Conservation (phyloP, 1,140 invertebrate genomes). For the Leptopilina clavipes region DNA sequence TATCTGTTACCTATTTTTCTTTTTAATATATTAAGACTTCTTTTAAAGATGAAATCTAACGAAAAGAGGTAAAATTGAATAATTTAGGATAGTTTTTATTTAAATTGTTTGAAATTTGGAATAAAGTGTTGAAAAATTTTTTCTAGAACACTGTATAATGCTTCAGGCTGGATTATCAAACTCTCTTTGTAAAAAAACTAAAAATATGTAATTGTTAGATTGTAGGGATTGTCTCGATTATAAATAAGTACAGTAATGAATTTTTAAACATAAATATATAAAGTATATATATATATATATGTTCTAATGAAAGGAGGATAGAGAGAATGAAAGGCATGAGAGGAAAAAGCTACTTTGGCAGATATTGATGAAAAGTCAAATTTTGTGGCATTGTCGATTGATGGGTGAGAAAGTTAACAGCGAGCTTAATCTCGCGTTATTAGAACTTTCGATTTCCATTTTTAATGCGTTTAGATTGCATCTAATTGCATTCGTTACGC, state of each 20-base stretch:
- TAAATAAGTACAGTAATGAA: constrained; percentile 55
- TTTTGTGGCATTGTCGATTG: constrained; percentile 41
- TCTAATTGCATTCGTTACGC: constrained; percentile 38
- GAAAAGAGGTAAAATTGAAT: too few species aligned
- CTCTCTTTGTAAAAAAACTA: constrained; percentile 62
- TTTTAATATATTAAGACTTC: neutral
- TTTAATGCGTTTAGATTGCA: neutral
- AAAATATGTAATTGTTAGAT: constrained; percentile 64
- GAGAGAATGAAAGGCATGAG: constrained; percentile 46
- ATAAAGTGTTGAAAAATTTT: neutral
- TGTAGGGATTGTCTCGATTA: constrained; percentile 61
- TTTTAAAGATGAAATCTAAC: too few species aligned
- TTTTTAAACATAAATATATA: constrained; percentile 50
- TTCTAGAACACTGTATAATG: neutral
- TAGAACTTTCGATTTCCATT: constrained; percentile 38
- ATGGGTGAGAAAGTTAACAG: constrained; percentile 41
- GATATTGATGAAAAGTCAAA: constrained; percentile 66
- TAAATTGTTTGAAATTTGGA: neutral
- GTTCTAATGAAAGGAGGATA: constrained; percentile 46
- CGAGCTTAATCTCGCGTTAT: constrained; percentile 33
- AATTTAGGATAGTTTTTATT: too few species aligned
- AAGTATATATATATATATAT: too few species aligned
- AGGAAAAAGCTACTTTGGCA: constrained; percentile 70
- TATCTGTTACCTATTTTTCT: too few species aligned
- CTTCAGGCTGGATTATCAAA: constrained; percentile 50